Evolutionary conservation across 2,113 vertebrate genomes (phyloP), one percentile per base, ranked within the genome.

Genomic region (Hepsetus odoe): DNA sequence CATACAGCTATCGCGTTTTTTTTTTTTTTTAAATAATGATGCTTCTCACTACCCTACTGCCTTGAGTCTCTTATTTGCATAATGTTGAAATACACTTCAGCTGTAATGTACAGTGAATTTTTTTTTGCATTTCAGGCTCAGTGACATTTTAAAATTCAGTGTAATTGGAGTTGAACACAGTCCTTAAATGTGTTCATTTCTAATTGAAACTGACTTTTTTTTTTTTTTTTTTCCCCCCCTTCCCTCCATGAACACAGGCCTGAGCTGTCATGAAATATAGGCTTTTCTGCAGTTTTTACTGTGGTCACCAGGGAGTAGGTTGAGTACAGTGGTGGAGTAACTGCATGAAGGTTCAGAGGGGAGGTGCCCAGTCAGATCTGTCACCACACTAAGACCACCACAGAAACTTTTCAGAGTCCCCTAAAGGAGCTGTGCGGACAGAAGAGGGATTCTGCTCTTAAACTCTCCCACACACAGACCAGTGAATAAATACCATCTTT

Each of bases 181-280:
- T 75, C 33, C 0, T 65, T 22, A 38, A 65, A n/a, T 65, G 61
- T 18, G 38, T 35, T 33, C 11, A 38, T 65, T 14, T 16, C 44
- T 5, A 62, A n/a, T 28, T 26, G 24, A 10, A 35, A 12, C 0
- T 3, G 12, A 59, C 18, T 59, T 74, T 74, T n/a, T n/a, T n/a
- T n/a, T n/a, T n/a, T n/a, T n/a, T n/a, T n/a, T n/a, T n/a, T n/a
- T n/a, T n/a, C n/a, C n/a, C n/a, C n/a, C n/a, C n/a, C n/a, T n/a
- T 64, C 58, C 44, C 38, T 32, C 35, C 3, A 49, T 30, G 72
- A 18, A 22, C 24, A 61, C 12, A 62, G 13, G 44, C 30, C 30
- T 35, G 82, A 74, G 70, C 69, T 32, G 59, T 77, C 38, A 1
- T 87, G 90, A 88, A 88, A 86, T 87, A 88, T 68, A 49, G 24